phyloP scores from a whole-genome alignment of 2,113 vertebrate genomes.

The Microcebus tavaratra region DNA sequence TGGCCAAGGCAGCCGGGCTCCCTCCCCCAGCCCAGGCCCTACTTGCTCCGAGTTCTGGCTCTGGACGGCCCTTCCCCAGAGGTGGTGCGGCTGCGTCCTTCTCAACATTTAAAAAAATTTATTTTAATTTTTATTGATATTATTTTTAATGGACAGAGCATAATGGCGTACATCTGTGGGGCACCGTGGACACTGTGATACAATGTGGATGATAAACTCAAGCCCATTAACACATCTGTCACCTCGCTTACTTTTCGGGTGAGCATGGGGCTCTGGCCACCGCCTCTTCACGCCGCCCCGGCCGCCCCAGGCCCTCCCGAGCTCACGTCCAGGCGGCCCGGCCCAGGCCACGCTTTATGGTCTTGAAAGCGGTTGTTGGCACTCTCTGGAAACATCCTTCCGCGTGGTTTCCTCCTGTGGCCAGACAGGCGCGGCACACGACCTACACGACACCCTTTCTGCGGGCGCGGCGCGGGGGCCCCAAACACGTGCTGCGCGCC shows the following conservation, averaged over 20 bases:
- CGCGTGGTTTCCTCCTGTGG: not conserved
- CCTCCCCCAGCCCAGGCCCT: no score
- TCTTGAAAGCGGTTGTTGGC: not conserved
- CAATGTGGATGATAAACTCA: no score
- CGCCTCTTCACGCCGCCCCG: no score
- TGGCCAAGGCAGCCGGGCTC: no score
- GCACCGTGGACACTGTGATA: not conserved
- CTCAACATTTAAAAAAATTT: no score
- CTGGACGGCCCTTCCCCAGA: not conserved
- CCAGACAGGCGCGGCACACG: not conserved
- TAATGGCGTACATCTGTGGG: not conserved
- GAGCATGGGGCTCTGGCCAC: no score
- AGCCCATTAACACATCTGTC: not conserved
- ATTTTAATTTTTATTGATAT: not conserved
- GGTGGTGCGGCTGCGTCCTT: accelerated
- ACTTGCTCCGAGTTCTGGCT: not conserved
- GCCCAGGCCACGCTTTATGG: accelerated
- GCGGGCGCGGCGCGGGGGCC: no score
- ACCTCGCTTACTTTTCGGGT: no score
- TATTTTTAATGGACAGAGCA: not conserved
- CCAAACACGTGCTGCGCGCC: no score
- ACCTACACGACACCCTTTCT: accelerated
- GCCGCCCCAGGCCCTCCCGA: not conserved
- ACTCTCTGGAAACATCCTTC: not conserved
- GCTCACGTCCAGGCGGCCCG: accelerated